Evolutionary conservation across 64 coral and sea anemone genomes (phyloP), one percentile per base, ranked within the genome.

Genomic region (Stylophora pistillata): DNA sequence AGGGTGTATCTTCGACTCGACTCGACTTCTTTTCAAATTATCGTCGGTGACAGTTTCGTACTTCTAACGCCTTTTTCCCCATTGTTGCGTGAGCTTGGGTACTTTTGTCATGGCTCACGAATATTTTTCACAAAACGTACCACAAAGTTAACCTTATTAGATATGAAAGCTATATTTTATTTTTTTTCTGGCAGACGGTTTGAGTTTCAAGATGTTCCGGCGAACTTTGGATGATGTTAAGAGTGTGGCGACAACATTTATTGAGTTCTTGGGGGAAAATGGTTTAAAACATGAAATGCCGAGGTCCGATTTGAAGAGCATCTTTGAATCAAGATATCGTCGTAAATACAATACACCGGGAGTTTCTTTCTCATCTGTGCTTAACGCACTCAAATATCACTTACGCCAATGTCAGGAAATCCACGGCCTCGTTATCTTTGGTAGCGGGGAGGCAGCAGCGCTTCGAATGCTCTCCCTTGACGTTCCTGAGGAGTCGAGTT

Each of bases 321-420:
- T 93, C 27, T 93, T 88, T 75, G 34, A 80, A 13, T 52, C 58
- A 2, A 31, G 73, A 11, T 93, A 88, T 55, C 60, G 78, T 7
- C 75, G 52, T 9, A 23, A 85, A 23, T 21, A 54, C 57, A 25
- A 79, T 21, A 47, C 34, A 30, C 21, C n/a, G 13, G 41, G 30
- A 62, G 27, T 88, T 4, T 33, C 76, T 5, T 93, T 93, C 47
- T 5, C 63, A 20, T 62, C 18, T 30, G 56, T 82, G 59, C 85
- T 93, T 21, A 93, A 93, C 30, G 65, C 85, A 29, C 60, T 93
- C 15, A 81, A 27, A 12, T 93, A 74, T 62, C 91, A 93, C 53
- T 66, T 93, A 17, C 59, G 59, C 18, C 29, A 62, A 26, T 93
- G 91, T 53, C 85, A 93, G 60, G 74, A 82, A 88, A 37, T 93